Base-by-base conservation (phyloP, 2,113 vertebrate genomes). In the Lophura nycthemera region DNA sequence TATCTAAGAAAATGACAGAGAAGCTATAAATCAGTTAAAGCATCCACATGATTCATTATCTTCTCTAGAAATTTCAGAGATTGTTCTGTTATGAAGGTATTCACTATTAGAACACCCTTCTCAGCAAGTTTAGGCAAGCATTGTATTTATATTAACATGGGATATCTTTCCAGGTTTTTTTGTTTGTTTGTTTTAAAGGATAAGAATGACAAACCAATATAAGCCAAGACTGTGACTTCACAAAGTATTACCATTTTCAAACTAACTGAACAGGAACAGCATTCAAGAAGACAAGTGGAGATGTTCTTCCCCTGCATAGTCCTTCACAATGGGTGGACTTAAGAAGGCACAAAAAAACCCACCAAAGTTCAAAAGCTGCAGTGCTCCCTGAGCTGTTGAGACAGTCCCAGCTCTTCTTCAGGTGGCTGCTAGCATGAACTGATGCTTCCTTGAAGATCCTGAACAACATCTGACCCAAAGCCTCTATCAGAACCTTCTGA, bases 1-100 rank as follows among this genome's bases (percentile, higher is more conserved):
- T 85, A 76, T 78, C 40, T 22, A 87, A 87, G 64, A 73, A 67
- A 85, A 94, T 50, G 45, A 67, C 71, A 63, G 59, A 91, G 89
- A 70, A 74, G 64, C 8, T 43, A 34, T 63, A 56, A 61, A 94
- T 83, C 91, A 91, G 66, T 54, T 45, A 38, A 79, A 87, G 25
- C 73, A 29, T n/a, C 57, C 86, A 21, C 54, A 61, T 21, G 43
- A 59, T 32, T 60, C 38, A 15, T 89, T 85, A 89, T 59, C 34
- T 70, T 73, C 89, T 85, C 70, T 75, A 89, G 78, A 91, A 80
- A 13, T 74, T 83, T 83, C 42, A 83, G 32, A 59, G 32, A 70
- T 71, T 60, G 42, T 73, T 78, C 75, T 83, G 50, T 42, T 30
- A 65, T 10, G 10, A 47, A 30, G 20, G 38, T 11, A 45, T 1